A percentile compares a stretch with the other conserved stretches of the same genome.
Evolutionary conservation across 2,888 invertebrate species (phyloP).

Genomic region (Uropetala carovei): DNA sequence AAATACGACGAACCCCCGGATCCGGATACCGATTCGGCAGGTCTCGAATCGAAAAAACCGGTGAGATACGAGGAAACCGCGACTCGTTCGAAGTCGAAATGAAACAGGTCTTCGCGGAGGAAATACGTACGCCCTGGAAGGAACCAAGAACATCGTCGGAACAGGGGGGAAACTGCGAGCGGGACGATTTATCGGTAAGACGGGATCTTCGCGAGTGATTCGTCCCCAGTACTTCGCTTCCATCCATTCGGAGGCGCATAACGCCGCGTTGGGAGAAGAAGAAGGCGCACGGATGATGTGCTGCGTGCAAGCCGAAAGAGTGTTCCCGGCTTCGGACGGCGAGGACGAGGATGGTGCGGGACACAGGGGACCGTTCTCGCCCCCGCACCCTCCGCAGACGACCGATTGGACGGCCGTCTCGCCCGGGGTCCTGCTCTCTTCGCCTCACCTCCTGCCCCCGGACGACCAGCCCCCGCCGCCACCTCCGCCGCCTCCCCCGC

Average conservation of each 20-base stretch:
- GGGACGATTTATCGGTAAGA: background rate
- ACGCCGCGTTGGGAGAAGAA: background rate
- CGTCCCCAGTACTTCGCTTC: background rate
- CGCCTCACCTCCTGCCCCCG: slow-evolving; percentile 61
- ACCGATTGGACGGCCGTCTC: slow-evolving; percentile 68
- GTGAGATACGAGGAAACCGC: too few relatives aligned
- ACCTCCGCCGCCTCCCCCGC: slow-evolving; percentile 40
- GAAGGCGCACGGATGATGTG: slow-evolving; percentile 68
- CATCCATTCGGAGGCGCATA: background rate
- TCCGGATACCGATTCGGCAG: background rate
- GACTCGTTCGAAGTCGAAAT: background rate
- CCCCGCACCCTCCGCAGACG: slow-evolving; percentile 65
- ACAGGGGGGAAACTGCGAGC: background rate
- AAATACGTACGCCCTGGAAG: too few relatives aligned
- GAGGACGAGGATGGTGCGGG: slow-evolving; percentile 68
- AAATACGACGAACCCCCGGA: background rate
- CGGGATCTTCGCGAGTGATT: background rate
- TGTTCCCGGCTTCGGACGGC: slow-evolving; percentile 70
- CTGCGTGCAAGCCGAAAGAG: slow-evolving; percentile 71
- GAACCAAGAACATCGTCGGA: background rate
- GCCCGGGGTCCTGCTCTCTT: slow-evolving; percentile 68
- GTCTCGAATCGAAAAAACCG: background rate
- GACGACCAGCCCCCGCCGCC: slow-evolving; percentile 54
- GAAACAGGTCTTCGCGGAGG: background rate
- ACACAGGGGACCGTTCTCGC: slow-evolving; percentile 61